A percentile compares a stretch with the other conserved stretches of the same genome.
Evolutionary conservation across 2,113 vertebrate genomes (phyloP).

Genomic region (Puntigrus tetrazona): DNA sequence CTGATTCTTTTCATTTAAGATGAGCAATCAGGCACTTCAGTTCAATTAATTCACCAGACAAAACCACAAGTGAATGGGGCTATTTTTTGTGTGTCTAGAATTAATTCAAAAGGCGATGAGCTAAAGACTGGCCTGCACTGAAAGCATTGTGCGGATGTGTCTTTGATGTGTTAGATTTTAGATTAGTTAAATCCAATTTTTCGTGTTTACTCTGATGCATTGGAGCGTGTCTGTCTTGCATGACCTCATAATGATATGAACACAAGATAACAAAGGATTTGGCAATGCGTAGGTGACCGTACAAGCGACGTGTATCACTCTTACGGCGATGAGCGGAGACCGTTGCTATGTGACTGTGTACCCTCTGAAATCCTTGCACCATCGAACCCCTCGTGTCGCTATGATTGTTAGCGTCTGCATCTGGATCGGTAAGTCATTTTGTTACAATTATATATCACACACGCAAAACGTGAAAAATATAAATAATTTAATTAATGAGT

Average conservation of each 20-base stretch:
- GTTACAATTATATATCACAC: neutral
- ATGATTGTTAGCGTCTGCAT: conserved; percentile 83
- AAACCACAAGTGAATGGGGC: conserved; percentile 29
- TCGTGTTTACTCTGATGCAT: neutral
- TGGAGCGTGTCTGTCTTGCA: neutral
- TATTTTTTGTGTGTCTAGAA: neutral
- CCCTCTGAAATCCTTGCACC: conserved; percentile 80
- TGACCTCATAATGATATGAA: conserved; percentile 14
- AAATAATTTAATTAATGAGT: neutral
- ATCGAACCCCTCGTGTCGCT: conserved; percentile 79
- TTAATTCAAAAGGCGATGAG: conserved; percentile 15
- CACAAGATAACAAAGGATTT: conserved; percentile 9
- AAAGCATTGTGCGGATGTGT: neutral
- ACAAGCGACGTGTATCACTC: conserved; percentile 83
- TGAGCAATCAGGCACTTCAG: conserved; percentile 23
- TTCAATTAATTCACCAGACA: conserved; percentile 24
- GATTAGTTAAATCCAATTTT: conserved; percentile 22
- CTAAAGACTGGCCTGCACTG: neutral
- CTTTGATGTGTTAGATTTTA: conserved; percentile 14
- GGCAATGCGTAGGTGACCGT: conserved; percentile 76
- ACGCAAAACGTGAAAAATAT: neutral
- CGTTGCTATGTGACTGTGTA: conserved; percentile 83
- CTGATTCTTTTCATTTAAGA: conserved; percentile 31
- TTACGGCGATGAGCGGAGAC: conserved; percentile 84
- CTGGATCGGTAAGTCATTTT: conserved; percentile 76